phyloP scores from a whole-genome alignment of 2,797 vertebrate genomes.

The Nyctalus aviator region DNA sequence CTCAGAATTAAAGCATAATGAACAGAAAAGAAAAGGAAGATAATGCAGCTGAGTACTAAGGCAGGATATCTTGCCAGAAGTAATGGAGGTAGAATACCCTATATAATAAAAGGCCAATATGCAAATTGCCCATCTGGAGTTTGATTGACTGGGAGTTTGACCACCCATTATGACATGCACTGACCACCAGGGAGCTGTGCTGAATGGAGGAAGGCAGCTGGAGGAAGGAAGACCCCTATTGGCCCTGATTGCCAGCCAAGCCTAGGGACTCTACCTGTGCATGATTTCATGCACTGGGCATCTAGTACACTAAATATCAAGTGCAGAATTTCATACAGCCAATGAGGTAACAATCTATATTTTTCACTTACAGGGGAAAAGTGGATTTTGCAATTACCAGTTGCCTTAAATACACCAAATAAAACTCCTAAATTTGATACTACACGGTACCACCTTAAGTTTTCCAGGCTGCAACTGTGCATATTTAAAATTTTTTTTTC shows the following conservation, averaged over 20 bases:
- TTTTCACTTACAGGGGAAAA: slow-evolving; percentile 87
- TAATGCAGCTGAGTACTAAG: slow-evolving; percentile 83
- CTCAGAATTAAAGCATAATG: slow-evolving; percentile 85
- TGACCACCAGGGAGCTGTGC: too few relatives aligned
- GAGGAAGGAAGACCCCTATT: too few relatives aligned
- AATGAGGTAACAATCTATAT: slow-evolving; percentile 87
- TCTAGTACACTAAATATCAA: slow-evolving; percentile 77
- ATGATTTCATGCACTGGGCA: too few relatives aligned
- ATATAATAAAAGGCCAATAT: too few relatives aligned
- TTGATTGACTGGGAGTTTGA: too few relatives aligned
- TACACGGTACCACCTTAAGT: slow-evolving; percentile 96
- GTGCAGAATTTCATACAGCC: slow-evolving; percentile 90
- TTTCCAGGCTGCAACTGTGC: slow-evolving; percentile 95
- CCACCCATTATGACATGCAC: too few relatives aligned
- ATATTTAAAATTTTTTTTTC: slow-evolving; percentile 86
- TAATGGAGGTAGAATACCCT: slow-evolving; percentile 84
- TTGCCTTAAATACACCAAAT: slow-evolving; percentile 90
- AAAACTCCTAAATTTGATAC: slow-evolving; percentile 92
- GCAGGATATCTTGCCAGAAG: slow-evolving; percentile 84
- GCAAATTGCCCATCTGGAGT: too few relatives aligned
- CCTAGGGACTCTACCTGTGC: too few relatives aligned
- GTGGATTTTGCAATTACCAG: slow-evolving; percentile 88
- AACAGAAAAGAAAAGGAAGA: slow-evolving; percentile 81
- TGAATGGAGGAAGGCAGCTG: too few relatives aligned
- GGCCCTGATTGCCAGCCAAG: too few relatives aligned